phyloP scores from a whole-genome alignment of 2,888 invertebrate species.

The Eupelmus urozonus region DNA sequence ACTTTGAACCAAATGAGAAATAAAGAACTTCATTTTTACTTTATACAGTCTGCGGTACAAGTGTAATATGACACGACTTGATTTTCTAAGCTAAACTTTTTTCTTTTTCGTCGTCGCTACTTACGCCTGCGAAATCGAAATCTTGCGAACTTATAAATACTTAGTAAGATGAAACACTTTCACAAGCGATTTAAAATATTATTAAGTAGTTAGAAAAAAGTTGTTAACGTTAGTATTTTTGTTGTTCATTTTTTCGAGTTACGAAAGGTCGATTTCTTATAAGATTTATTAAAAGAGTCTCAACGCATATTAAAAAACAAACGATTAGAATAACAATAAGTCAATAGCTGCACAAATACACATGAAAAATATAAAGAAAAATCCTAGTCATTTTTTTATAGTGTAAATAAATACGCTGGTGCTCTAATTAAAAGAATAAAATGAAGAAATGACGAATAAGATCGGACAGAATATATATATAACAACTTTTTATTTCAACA shows the following conservation, averaged over 20 bases:
- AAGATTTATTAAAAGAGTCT: constrained; percentile 11
- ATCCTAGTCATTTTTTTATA: constrained; percentile 58
- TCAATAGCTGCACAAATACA: constrained; percentile 56
- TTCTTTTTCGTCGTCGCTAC: constrained; percentile 32
- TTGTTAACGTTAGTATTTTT: constrained; percentile 50
- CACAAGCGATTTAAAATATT: constrained; percentile 41
- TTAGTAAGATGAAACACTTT: constrained; percentile 38
- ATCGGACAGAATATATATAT: constrained; percentile 27
- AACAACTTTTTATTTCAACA: constrained; percentile 29
- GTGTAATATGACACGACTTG: constrained; percentile 18
- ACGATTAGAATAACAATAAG: constrained; percentile 52
- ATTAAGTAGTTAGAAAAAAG: constrained; percentile 50
- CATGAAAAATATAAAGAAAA: constrained; percentile 47
- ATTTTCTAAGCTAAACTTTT: constrained; percentile 36
- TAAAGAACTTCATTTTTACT: constrained; percentile 49
- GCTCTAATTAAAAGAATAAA: constrained; percentile 29
- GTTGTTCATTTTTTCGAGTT: constrained; percentile 39
- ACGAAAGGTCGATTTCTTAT: constrained; percentile 34
- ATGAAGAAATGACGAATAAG: constrained; percentile 22
- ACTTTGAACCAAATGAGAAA: constrained; percentile 42
- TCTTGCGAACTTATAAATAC: constrained; percentile 41
- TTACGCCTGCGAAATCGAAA: constrained; percentile 44
- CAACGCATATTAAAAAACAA: constrained; percentile 31
- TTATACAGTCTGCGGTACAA: constrained; percentile 35
- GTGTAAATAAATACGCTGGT: constrained; percentile 55